A percentile compares a stretch with the other conserved stretches of the same genome.
phyloP scores from a whole-genome alignment of 2,888 invertebrate genomes.

The Stenotaenia linearis region DNA sequence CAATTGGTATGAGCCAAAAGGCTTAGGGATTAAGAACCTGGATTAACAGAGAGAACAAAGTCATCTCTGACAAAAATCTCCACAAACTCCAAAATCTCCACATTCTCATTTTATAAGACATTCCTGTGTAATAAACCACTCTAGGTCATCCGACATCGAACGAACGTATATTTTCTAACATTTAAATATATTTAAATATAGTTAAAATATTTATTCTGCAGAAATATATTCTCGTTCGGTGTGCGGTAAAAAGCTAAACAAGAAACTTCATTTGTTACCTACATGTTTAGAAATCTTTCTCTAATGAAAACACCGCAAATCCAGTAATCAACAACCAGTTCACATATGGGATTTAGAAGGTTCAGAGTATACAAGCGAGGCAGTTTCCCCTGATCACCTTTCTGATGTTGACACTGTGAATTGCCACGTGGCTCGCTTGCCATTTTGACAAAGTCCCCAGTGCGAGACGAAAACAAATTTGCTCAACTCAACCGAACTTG shows the following conservation, averaged over 20 bases:
- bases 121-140: too few species aligned
- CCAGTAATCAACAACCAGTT: background rate
- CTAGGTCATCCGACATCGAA: too few species aligned
- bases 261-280: background rate
- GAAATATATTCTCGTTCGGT: too few species aligned
- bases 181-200: too few species aligned
- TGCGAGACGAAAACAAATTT: background rate
- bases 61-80: too few species aligned
- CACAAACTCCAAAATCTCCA: too few species aligned
- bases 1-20: too few species aligned
- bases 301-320: background rate
- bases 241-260: background rate
- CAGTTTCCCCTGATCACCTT: background rate
- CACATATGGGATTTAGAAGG: constrained; percentile 22
- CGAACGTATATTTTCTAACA: too few species aligned
- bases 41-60: too few species aligned
- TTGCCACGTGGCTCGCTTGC: background rate
- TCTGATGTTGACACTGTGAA: background rate
- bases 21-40: too few species aligned
- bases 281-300: background rate
- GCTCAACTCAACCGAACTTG: background rate
- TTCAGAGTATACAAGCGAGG: background rate
- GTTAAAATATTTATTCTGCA: too few species aligned
- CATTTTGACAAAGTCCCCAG: constrained; percentile 4
- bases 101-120: too few species aligned